A percentile compares a stretch with the other conserved stretches of the same genome.
Evolutionary conservation across 30 jellyfish, hydroid and myxozoan species (phyloP).

Genomic region (Hydractinia symbiolongicarpus): DNA sequence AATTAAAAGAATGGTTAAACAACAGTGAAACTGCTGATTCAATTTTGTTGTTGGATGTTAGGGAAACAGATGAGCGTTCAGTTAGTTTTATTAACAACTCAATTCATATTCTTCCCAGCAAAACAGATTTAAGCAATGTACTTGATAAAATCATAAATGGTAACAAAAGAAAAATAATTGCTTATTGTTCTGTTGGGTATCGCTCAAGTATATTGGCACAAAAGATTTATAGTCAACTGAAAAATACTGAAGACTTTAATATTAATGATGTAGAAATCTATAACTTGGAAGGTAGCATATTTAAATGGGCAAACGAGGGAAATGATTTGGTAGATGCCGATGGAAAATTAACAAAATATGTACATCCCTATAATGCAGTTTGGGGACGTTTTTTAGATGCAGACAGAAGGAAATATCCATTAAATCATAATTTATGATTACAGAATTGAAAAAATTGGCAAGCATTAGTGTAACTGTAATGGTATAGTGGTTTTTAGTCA

Average conservation of each 20-base stretch:
- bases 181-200: conserved; percentile 73
- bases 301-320: conserved; percentile 78
- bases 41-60: conserved; percentile 47
- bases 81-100: conserved; percentile 52
- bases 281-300: conserved; percentile 68
- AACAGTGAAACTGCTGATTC: conserved; percentile 25
- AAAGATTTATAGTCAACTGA: conserved; percentile 15
- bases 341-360: conserved; percentile 40
- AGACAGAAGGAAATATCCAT: conserved; percentile 33
- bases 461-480: no score
- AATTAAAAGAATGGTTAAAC: conserved; percentile 38
- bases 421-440: not conserved
- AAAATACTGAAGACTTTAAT: not conserved
- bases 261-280: conserved; percentile 8
- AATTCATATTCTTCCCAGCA: conserved; percentile 30
- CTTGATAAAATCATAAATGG: conserved; percentile 11
- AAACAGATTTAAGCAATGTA: conserved; percentile 24
- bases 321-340: conserved; percentile 54
- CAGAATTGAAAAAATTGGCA: not conserved
- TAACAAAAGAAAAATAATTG: conserved; percentile 27
- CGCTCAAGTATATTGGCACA: conserved; percentile 75
- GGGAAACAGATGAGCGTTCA: conserved; percentile 46
- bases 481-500: no score
- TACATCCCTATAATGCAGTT: conserved; percentile 59
- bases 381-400: conserved; percentile 63